Conservation (phyloP, 2,797 vertebrate genomes). For the Sebastes trivittatus region DNA sequence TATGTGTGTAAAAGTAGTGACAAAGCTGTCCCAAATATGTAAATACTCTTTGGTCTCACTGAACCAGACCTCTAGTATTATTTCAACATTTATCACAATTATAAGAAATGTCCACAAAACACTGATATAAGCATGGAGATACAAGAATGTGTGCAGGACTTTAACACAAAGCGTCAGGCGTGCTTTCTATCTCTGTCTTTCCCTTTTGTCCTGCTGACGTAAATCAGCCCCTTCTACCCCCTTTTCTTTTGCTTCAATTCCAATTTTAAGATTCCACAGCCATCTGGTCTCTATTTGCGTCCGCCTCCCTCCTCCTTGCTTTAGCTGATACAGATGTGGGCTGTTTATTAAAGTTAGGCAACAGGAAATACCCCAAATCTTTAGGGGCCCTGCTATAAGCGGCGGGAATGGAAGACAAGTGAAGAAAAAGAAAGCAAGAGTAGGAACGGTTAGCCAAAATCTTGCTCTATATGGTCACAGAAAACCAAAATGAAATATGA, state of each 20-base stretch:
- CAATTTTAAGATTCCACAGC: constrained; percentile 77
- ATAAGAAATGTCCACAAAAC: background rate
- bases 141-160: background rate
- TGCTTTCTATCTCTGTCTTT: constrained; percentile 16
- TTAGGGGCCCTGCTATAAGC: constrained; percentile 73
- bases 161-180: background rate
- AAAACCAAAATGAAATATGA: constrained; percentile 21
- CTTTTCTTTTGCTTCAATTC: constrained; percentile 45
- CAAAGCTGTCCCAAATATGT: background rate
- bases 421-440: constrained; percentile 38
- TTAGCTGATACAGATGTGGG: constrained; percentile 89
- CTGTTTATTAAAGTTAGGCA: constrained; percentile 83
- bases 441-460: constrained; percentile 23
- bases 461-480: constrained; percentile 52
- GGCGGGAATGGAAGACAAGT: constrained; percentile 14
- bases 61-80: background rate
- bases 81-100: background rate
- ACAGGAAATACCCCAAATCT: constrained; percentile 90
- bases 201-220: constrained; percentile 51
- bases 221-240: constrained; percentile 40
- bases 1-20: background rate
- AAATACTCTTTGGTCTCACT: background rate
- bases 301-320: constrained; percentile 59
- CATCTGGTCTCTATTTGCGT: constrained; percentile 82
- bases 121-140: background rate